Conservation (phyloP, 2,888 invertebrate species). For the Gari tellinella region DNA sequence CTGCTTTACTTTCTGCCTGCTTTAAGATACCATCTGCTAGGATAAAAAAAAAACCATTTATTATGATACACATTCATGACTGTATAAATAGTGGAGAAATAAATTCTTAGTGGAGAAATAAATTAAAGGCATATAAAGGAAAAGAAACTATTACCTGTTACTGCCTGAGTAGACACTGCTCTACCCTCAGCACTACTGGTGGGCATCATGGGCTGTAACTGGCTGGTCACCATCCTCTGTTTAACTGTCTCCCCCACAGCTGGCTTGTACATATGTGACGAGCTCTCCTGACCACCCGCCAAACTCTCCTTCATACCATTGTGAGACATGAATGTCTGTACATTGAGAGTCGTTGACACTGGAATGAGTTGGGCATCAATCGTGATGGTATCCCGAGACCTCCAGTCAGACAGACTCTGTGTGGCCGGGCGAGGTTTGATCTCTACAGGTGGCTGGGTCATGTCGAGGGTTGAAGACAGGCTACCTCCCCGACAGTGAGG, state of each 20-base stretch:
- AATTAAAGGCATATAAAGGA: not conserved
- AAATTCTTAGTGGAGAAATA: not conserved
- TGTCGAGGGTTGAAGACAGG: conserved; percentile 20
- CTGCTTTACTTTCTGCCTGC: too few relatives aligned
- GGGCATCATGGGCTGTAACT: conserved; percentile 63
- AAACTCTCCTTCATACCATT: conserved; percentile 52
- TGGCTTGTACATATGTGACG: conserved; percentile 11
- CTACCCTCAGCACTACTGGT: conserved; percentile 33
- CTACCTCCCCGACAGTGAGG: conserved; percentile 43
- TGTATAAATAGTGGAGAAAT: too few relatives aligned
- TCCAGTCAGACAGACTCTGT: conserved; percentile 54
- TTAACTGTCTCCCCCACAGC: conserved; percentile 19
- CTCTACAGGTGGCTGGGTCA: conserved; percentile 23
- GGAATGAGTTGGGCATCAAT: conserved; percentile 58
- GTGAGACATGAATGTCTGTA: conserved; percentile 37
- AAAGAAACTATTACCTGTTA: conserved; percentile 26
- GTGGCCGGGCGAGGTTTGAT: conserved; percentile 43
- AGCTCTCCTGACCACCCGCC: conserved; percentile 5
- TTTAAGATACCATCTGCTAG: too few relatives aligned
- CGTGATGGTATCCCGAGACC: conserved; percentile 42
- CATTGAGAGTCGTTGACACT: conserved; percentile 23
- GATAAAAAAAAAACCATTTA: too few relatives aligned
- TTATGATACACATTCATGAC: too few relatives aligned
- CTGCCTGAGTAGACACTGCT: conserved; percentile 35
- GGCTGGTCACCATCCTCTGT: conserved; percentile 47